Evolutionary conservation across 2,113 vertebrate genomes (phyloP).

Genomic region (Tricholaema leucomelas): DNA sequence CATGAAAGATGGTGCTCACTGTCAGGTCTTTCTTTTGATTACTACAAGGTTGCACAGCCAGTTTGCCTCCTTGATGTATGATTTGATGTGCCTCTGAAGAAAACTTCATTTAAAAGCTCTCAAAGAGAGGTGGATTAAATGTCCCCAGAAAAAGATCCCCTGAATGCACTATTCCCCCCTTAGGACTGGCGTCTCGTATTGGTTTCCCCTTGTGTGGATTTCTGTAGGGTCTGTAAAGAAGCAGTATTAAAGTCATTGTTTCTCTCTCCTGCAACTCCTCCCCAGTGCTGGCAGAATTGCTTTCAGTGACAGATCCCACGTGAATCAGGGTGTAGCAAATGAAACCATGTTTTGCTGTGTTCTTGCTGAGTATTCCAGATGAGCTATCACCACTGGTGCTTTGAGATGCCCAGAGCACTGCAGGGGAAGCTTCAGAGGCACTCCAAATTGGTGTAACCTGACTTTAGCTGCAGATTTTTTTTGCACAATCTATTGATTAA

Average conservation of each 20-base stretch:
- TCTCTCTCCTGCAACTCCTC: neutral
- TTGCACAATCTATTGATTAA: neutral
- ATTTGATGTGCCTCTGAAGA: conserved; percentile 32
- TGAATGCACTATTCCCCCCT: neutral
- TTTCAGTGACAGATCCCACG: neutral
- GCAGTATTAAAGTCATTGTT: neutral
- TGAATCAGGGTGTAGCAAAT: neutral
- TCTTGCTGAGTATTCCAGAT: neutral
- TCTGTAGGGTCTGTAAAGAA: neutral
- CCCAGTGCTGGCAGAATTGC: neutral
- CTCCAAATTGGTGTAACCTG: fast-evolving
- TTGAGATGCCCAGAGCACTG: neutral
- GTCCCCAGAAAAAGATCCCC: neutral
- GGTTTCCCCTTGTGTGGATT: neutral
- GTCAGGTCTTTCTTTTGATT: neutral
- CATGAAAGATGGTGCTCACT: neutral
- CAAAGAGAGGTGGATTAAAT: neutral
- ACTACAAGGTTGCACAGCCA: conserved; percentile 2
- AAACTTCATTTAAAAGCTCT: conserved; percentile 37
- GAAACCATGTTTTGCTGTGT: neutral
- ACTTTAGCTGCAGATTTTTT: neutral
- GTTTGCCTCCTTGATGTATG: conserved; percentile 15
- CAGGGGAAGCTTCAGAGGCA: neutral
- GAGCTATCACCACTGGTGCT: neutral
- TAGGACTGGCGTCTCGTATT: neutral